A percentile compares a stretch with the other conserved stretches of the same genome.
Conservation (phyloP, 2,888 invertebrate genomes). For the Coelopa pilipes region DNA sequence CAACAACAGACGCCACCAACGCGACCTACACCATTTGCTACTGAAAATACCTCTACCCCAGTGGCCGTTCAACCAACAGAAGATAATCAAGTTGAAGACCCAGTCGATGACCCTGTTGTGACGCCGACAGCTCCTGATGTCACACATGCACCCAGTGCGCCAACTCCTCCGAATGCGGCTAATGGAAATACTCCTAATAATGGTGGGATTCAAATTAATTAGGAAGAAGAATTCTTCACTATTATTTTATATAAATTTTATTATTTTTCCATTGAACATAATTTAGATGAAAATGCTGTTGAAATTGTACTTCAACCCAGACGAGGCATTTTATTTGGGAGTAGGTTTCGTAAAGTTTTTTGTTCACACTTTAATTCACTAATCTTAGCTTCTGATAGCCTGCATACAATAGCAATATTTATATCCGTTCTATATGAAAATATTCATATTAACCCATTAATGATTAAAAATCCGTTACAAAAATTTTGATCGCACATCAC, state of each 20-base stretch:
- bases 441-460: too few relatives aligned
- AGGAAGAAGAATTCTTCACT: not conserved
- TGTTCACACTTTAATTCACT: too few relatives aligned
- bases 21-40: constrained; percentile 24
- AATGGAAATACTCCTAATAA: constrained; percentile 40
- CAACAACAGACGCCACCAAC: constrained; percentile 45
- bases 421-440: too few relatives aligned
- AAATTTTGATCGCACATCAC: too few relatives aligned
- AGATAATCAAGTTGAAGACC: constrained; percentile 52
- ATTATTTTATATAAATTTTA: not conserved
- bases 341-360: constrained; percentile 39
- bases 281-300: constrained; percentile 41
- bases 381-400: too few relatives aligned
- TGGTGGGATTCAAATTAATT: constrained; percentile 26
- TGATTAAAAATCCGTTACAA: too few relatives aligned
- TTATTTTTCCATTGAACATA: not conserved
- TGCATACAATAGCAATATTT: too few relatives aligned
- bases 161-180: constrained; percentile 30
- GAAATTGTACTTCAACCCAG: constrained; percentile 49
- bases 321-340: constrained; percentile 46
- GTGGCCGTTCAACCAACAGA: constrained; percentile 37
- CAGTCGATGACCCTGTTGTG: constrained; percentile 57
- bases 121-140: constrained; percentile 35
- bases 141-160: constrained; percentile 18
- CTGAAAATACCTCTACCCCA: constrained; percentile 42